These are phyloP conservation scores for Gavialis gangeticus DNA, from an alignment of 2,113 vertebrate species.

Conservation along the genomic window DNA sequence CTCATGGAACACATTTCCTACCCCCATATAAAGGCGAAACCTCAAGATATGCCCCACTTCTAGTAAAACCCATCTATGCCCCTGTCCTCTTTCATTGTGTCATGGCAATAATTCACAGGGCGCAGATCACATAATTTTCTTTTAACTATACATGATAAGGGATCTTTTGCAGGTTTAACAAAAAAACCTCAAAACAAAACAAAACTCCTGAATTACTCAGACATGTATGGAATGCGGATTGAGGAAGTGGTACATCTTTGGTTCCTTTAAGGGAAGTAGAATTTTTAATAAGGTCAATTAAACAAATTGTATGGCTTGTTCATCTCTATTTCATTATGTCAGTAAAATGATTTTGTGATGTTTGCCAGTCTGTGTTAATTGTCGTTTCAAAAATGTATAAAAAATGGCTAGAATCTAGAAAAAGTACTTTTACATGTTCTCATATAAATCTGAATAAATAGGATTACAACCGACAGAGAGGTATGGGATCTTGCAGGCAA, in stretches of 20 bases:
- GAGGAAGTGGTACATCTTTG: background rate
- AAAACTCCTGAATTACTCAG: background rate
- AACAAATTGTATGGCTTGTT: background rate
- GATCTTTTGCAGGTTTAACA: slow-evolving; percentile 26
- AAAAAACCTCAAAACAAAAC: background rate
- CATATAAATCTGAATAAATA: background rate
- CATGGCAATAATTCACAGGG: slow-evolving; percentile 29
- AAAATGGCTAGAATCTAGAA: background rate
- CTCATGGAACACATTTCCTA: too few relatives aligned
- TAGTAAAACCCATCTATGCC: too few relatives aligned
- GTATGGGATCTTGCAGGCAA: background rate
- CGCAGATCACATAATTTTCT: background rate
- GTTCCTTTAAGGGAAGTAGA: background rate
- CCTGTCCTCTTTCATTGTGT: background rate
- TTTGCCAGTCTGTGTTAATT: background rate
- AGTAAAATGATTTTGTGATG: background rate
- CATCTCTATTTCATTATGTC: background rate
- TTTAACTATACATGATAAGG: background rate
- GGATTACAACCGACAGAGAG: background rate
- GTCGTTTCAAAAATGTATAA: background rate
- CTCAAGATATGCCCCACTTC: too few relatives aligned
- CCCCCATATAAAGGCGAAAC: too few relatives aligned
- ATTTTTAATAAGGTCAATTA: fast-evolving
- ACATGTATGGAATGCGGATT: background rate
- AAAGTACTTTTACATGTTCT: background rate